Percentiles rank a stretch among this genome's conserved stretches.
These are phyloP conservation scores for Crax fasciolata DNA, from an alignment of 2,797 vertebrate species.

Conservation along the genomic window DNA sequence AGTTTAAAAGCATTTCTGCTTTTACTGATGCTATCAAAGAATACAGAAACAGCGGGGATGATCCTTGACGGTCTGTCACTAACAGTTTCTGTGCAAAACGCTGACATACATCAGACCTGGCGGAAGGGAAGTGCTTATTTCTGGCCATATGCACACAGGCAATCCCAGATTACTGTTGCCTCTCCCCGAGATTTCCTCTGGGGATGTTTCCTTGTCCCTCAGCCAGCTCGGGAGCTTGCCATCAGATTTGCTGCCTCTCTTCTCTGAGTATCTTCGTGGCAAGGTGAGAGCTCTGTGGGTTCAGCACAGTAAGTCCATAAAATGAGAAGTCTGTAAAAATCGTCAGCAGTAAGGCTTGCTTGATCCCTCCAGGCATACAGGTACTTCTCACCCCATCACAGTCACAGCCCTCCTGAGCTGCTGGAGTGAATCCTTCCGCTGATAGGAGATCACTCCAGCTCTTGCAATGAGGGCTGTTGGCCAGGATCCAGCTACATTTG, in stretches of 20 bases:
- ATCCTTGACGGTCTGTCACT: fast-evolving
- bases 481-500: background rate
- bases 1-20: background rate
- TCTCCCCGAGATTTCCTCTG: background rate
- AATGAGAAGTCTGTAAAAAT: constrained; percentile 49
- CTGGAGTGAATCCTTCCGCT: background rate
- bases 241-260: fast-evolving
- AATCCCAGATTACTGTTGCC: background rate
- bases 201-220: fast-evolving
- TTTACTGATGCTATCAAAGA: background rate
- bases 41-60: background rate
- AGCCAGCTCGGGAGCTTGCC: background rate
- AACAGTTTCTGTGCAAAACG: background rate
- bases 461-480: background rate
- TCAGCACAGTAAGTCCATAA: constrained; percentile 16
- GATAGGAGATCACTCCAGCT: fast-evolving
- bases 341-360: background rate
- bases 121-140: background rate
- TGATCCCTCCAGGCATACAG: constrained; percentile 15
- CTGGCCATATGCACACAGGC: background rate
- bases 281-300: background rate
- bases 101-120: background rate
- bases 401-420: background rate
- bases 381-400: background rate
- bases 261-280: background rate